Percentiles rank a stretch among this genome's conserved stretches.
phyloP scores from a whole-genome alignment of 2,888 invertebrate species.

The Acrobasis repandana region DNA sequence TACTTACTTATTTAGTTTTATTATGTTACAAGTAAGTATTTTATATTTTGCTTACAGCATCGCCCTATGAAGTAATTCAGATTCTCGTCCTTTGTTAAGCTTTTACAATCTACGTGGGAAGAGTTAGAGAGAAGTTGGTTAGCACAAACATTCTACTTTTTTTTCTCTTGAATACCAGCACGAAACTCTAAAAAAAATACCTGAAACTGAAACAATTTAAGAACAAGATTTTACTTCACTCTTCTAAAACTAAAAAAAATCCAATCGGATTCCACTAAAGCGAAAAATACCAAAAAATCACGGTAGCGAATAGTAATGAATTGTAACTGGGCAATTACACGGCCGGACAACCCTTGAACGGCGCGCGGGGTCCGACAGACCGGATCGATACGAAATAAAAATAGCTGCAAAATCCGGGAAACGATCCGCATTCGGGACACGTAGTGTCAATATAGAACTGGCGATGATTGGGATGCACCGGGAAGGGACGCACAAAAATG shows the following conservation, averaged over 20 bases:
- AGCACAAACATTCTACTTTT: too few relatives aligned
- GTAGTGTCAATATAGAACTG: conserved; percentile 79
- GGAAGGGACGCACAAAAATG: conserved; percentile 60
- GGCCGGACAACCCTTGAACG: conserved; percentile 74
- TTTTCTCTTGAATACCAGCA: too few relatives aligned
- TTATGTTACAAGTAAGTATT: too few relatives aligned
- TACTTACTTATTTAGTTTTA: too few relatives aligned
- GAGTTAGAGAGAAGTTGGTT: too few relatives aligned
- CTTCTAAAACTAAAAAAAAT: conserved; percentile 8
- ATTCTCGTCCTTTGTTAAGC: too few relatives aligned
- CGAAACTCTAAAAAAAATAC: conserved; percentile 11
- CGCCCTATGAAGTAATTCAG: too few relatives aligned
- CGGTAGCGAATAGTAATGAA: conserved; percentile 68
- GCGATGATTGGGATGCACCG: conserved; percentile 79
- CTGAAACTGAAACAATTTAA: not conserved
- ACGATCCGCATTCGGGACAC: conserved; percentile 70
- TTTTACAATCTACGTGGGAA: not conserved
- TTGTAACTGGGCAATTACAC: conserved; percentile 79
- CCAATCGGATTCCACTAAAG: conserved; percentile 24
- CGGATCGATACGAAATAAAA: conserved; percentile 76
- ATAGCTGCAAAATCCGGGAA: conserved; percentile 75
- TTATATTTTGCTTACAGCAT: too few relatives aligned
- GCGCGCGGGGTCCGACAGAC: conserved; percentile 48
- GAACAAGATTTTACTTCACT: not conserved
- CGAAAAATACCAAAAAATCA: conserved; percentile 56